Evolutionary conservation across 2,113 vertebrate species (phyloP), one percentile per base, ranked within the genome.

Genomic region (Alosa alosa): DNA sequence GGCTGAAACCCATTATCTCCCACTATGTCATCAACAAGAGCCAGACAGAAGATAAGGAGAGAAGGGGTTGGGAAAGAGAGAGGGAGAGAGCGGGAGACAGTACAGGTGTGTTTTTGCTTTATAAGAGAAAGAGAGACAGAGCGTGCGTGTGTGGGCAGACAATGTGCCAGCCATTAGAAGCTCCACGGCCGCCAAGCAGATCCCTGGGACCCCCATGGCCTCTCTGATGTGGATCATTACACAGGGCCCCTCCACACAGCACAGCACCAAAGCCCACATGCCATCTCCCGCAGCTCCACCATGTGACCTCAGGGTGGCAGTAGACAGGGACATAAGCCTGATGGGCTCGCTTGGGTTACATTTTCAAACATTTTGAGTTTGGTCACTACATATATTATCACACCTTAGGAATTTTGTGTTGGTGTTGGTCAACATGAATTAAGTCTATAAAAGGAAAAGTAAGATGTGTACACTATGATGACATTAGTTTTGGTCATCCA

Each of bases 11-110:
- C n/a, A 31, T 68, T 68, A 68, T 13, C 7, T 68, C 64, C 13
- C 36, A 15, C 39, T 60, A 49, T 86, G 57, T 52, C 15, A 64
- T 82, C 17, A 84, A 68, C 7, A 86, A 86, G 55, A 18, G 39
- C 46, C 36, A 17, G 50, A 55, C 45, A 81, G 31, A 57, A 52
- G 50, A 55, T 10, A 60, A 31, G 41, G 50, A 57, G 36, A 47
- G 46, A 75, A 22, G 39, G 31, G 64, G 10, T n/a, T 20, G 13
- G 17, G 13, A 20, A 7, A 20, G 57, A 60, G 57, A 20, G 17
- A 60, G 57, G 6, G 22, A n/a, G 57, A n/a, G 22, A 8, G n/a
- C 10, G 64, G 13, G n/a, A 31, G 64, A 68, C 6, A 25, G 64
- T 60, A 60, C 20, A 60, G 20, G 55, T 60, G 18, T 60, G 55